These are phyloP conservation scores for Parotocinclus haroldoi DNA, from an alignment of 2,797 vertebrate genomes.

Conservation along the genomic window DNA sequence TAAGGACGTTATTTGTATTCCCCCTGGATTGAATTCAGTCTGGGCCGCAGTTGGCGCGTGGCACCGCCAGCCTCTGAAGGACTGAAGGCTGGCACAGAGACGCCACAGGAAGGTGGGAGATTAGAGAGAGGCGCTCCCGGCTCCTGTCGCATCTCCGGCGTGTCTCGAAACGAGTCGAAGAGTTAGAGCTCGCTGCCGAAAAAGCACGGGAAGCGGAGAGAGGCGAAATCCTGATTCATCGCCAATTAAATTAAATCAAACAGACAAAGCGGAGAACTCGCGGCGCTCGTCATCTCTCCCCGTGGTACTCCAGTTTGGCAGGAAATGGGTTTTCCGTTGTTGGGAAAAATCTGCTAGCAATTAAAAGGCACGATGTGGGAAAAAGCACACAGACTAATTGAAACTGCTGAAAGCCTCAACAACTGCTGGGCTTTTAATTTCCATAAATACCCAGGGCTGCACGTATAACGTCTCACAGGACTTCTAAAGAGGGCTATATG, in stretches of 20 bases:
- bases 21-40: neutral
- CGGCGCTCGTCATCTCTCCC: neutral
- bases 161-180: neutral
- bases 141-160: neutral
- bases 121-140: neutral
- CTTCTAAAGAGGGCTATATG: slow-evolving; percentile 30
- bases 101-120: neutral
- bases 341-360: slow-evolving; percentile 1
- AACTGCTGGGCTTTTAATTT: slow-evolving; percentile 40
- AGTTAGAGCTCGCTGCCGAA: neutral
- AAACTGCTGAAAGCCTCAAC: slow-evolving; percentile 38
- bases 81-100: neutral
- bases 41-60: slow-evolving; percentile 3
- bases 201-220: neutral
- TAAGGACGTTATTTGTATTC: slow-evolving; percentile 7
- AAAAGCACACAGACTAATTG: slow-evolving; percentile 34
- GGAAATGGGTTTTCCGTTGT: slow-evolving; percentile 8
- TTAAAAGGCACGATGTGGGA: slow-evolving; percentile 3
- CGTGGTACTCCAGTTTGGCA: neutral
- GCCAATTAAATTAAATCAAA: slow-evolving; percentile 6
- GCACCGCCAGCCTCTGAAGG: slow-evolving; percentile 7
- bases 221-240: neutral
- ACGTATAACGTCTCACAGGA: slow-evolving; percentile 36
- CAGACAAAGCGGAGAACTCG: neutral
- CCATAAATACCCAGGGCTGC: slow-evolving; percentile 40